phyloP scores from a whole-genome alignment of 2,797 vertebrate genomes.

The Mus spretus region DNA sequence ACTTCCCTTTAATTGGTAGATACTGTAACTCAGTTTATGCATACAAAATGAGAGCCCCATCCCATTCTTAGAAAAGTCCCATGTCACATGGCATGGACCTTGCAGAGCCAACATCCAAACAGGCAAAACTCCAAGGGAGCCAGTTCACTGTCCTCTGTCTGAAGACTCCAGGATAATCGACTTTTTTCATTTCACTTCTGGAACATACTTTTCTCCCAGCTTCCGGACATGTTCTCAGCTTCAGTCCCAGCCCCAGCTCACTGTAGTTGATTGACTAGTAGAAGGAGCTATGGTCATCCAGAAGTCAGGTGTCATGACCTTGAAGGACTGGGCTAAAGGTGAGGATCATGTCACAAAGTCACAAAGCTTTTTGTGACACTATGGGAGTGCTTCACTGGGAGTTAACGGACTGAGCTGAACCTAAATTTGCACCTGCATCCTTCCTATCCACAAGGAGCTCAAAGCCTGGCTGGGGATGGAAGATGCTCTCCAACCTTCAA shows the following conservation, averaged over 20 bases:
- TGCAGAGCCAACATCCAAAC: neutral
- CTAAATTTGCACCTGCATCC: fast-evolving
- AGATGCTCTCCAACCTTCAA: neutral
- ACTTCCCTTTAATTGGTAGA: neutral
- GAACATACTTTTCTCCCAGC: neutral
- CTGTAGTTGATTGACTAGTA: constrained; percentile 90
- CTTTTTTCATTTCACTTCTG: neutral
- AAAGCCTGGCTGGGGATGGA: neutral
- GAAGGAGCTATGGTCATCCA: constrained; percentile 90
- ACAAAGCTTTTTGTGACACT: neutral
- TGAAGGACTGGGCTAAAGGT: constrained; percentile 68
- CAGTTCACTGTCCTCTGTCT: neutral
- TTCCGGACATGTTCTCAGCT: constrained; percentile 84
- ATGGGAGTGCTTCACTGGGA: no score
- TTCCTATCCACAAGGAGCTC: neutral
- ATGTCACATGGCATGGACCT: neutral
- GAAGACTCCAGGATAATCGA: fast-evolving
- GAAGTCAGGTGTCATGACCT: constrained; percentile 89
- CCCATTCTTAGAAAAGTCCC: neutral
- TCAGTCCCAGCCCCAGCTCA: constrained; percentile 78
- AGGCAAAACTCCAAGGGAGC: neutral
- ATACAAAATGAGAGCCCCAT: neutral
- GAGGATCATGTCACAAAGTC: neutral
- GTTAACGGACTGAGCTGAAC: neutral
- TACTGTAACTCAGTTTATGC: neutral